phyloP scores from a whole-genome alignment of 1,140 invertebrate species.

The Zaprionus davidi region DNA sequence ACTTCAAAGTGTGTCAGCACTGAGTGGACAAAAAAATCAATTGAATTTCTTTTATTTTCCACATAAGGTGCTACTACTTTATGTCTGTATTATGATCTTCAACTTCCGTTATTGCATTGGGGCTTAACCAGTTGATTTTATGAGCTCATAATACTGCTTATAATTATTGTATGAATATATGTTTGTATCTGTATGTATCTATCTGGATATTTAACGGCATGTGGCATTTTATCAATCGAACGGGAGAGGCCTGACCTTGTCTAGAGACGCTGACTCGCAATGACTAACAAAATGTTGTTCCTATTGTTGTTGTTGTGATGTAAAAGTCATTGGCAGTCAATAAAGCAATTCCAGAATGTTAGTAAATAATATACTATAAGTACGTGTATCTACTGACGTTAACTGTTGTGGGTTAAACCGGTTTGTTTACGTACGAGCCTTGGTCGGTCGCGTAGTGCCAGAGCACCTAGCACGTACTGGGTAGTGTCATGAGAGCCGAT shows the following conservation, averaged over 20 bases:
- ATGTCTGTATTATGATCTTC: conserved; percentile 18
- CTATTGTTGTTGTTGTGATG: conserved; percentile 29
- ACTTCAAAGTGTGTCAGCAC: conserved; percentile 26
- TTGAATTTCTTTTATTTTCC: conserved; percentile 15
- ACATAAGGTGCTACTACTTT: conserved; percentile 1
- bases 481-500: conserved; percentile 16
- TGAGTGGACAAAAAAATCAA: conserved; percentile 20
- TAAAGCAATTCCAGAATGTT: conserved; percentile 42
- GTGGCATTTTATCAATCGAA: conserved; percentile 24
- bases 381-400: conserved; percentile 28
- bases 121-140: conserved; percentile 19
- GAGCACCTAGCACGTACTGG: too few relatives aligned
- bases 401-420: conserved; percentile 50
- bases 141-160: conserved; percentile 27
- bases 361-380: conserved; percentile 17
- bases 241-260: conserved; percentile 34
- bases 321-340: conserved; percentile 49
- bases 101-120: conserved; percentile 41
- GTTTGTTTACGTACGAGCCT: conserved; percentile 35
- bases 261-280: conserved; percentile 28
- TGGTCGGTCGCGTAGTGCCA: too few relatives aligned
- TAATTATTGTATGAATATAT: conserved; percentile 10
- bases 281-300: conserved; percentile 29
- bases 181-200: not conserved
- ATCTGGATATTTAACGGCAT: conserved; percentile 10